Evolutionary conservation across 2,888 invertebrate genomes (phyloP), one percentile per base, ranked within the genome.

Genomic region (Microctonus brassicae): DNA sequence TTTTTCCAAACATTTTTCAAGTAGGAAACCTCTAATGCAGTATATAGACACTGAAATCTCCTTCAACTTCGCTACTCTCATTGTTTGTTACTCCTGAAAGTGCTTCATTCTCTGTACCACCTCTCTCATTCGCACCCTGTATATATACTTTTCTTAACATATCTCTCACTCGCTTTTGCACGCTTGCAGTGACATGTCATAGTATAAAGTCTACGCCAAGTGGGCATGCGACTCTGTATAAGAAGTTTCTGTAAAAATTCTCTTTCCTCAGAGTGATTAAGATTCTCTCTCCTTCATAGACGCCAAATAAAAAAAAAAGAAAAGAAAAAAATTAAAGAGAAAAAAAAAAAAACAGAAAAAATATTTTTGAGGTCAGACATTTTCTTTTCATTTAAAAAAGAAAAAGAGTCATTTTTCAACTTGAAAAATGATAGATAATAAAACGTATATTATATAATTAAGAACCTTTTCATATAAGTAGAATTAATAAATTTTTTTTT

Each of bases 1-100:
- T 34, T 22, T 33, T 34, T 60, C 42, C 24, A 24, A 24, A 36
- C 47, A 24, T 39, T 39, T 62, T 62, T 42, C 36, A 36, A 62
- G 61, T 5, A 62, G 39, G 39, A 39, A 62, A 62, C 39, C 39
- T 42, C 39, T 62, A 62, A 62, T 24, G n/a, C 61, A 24, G 11
- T 24, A 24, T 47, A 47, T 47, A 47, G 47, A 47, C 47, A 47
- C 17, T 20, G 42, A 62, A 62, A 62, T 62, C 61, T 42, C 39
- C 61, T 62, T 62, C 61, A 39, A 39, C 36, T 62, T 39, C 61
- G 10, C 39, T 36, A 62, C 61, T 62, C 36, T 62, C 61, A 39
- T 62, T 62, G 61, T 39, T 62, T 42, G 24, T 39, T 62, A 36
- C 39, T 39, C 24, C n/a, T 39, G 24, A 62, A 26, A 39, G 39